Evolutionary conservation across 2,888 invertebrate genomes (phyloP).

Genomic region (Zygothrica quintamaculata): DNA sequence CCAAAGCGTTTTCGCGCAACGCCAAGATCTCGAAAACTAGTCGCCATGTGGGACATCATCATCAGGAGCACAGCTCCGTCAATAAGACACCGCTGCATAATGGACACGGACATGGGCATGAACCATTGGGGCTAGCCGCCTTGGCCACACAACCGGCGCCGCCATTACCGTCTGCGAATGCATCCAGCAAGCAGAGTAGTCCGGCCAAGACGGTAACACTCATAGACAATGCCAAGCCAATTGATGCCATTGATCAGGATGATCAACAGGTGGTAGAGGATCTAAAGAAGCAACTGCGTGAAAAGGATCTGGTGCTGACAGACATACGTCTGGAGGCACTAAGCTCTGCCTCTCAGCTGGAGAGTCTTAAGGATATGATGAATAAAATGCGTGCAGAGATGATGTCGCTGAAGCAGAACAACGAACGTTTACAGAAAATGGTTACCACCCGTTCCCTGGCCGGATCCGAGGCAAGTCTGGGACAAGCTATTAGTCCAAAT

Average conservation of each 20-base stretch:
- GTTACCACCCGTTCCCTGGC: conserved; percentile 89
- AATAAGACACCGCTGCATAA: conserved; percentile 52
- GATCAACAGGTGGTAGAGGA: conserved; percentile 88
- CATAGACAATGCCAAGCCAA: conserved; percentile 85
- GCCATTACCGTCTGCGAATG: conserved; percentile 74
- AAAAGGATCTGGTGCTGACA: conserved; percentile 97
- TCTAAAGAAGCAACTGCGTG: conserved; percentile 95
- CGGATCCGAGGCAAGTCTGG: conserved; percentile 87
- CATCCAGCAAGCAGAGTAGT: conserved; percentile 82
- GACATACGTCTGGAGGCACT: conserved; percentile 98
- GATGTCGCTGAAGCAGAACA: conserved; percentile 98
- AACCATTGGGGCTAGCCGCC: conserved; percentile 73
- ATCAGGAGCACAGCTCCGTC: conserved; percentile 41
- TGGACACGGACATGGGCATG: conserved; percentile 60
- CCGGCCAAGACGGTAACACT: conserved; percentile 85
- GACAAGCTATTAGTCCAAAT: conserved; percentile 84
- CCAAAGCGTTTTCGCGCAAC: conserved; percentile 97
- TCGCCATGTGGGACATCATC: conserved; percentile 85
- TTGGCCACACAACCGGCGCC: conserved; percentile 82
- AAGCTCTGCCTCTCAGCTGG: conserved; percentile 98
- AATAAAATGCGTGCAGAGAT: conserved; percentile 98
- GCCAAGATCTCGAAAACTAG: conserved; percentile 90
- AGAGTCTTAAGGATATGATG: conserved; percentile 97
- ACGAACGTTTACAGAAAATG: conserved; percentile 95
- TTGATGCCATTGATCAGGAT: conserved; percentile 84